phyloP scores from a whole-genome alignment of 2,797 vertebrate species.

The Limosa lapponica region DNA sequence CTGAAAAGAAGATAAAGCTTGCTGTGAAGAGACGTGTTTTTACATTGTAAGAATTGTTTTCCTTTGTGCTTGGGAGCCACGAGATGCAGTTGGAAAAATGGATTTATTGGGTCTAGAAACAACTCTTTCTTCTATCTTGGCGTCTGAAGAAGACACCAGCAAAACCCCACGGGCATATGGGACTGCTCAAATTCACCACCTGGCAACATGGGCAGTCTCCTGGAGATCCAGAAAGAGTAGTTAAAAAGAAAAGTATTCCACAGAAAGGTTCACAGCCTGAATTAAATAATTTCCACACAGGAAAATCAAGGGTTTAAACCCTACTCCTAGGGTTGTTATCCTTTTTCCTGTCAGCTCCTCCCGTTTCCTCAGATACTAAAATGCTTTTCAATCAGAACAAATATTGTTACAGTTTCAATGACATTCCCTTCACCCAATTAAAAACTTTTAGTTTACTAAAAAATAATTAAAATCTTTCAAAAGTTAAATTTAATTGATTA shows the following conservation, averaged over 20 bases:
- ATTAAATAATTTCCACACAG: background rate
- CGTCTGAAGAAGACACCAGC: background rate
- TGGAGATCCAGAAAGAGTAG: no score
- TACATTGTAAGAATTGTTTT: background rate
- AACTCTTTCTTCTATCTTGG: background rate
- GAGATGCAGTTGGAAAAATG: background rate
- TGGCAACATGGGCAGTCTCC: background rate
- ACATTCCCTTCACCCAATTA: background rate
- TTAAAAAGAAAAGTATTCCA: background rate
- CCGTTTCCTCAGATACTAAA: background rate
- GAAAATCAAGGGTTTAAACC: background rate
- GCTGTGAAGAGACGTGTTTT: background rate
- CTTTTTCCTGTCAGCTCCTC: background rate
- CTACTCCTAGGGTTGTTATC: no score
- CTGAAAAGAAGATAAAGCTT: background rate
- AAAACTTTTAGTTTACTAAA: background rate
- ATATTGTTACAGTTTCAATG: background rate
- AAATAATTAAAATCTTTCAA: background rate
- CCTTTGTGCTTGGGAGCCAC: background rate
- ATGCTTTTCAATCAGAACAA: background rate
- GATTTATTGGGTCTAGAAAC: background rate
- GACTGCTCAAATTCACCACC: background rate
- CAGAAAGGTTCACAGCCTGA: background rate
- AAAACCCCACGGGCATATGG: no score
- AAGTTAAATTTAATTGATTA: background rate